Evolutionary conservation across 2,888 invertebrate genomes (phyloP), one percentile per base, ranked within the genome.

Genomic region (Melanargia galathea): DNA sequence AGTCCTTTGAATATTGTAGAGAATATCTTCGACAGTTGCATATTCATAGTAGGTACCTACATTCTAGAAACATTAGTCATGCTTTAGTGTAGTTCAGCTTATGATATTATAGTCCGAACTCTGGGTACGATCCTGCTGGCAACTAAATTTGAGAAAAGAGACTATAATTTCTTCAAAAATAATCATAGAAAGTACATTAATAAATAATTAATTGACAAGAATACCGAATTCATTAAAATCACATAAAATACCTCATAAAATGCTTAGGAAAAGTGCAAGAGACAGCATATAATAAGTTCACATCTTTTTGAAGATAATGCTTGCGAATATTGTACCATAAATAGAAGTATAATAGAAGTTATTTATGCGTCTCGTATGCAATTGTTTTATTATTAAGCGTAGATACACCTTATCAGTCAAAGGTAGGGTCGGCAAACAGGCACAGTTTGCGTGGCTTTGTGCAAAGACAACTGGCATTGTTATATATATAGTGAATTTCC

Each of bases 401-500:
- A n/a, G n/a, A n/a, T n/a, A 20, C 78, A 66, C 62, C 60, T 86
- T 89, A 89, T 89, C 89, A 83, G 87, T 86, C 88, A 87, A 83
- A 85, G 83, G 84, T 86, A 85, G 80, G 83, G 81, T 80, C 80
- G 71, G 75, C 81, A 87, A 87, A 87, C 83, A 84, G 56, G 35
- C 62, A 66, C 58, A 54, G 57, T 67, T 67, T 67, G 65, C 60
- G 64, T 62, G 62, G 63, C 61, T 51, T 65, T 63, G 64, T 64
- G 62, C 61, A 68, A 70, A 72, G 66, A 67, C 64, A 60, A 66
- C 69, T 63, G 61, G 63, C 69, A 69, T 70, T 72, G 72, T 72
- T 71, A 70, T 62, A 38, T 71, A 70, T 62, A 38, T 59, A 40
- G 49, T 20, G 82, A 80, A 82, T 57, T 62, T 51, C 51, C 62